Base-by-base conservation (phyloP, 2,888 invertebrate genomes). In the Agrochola lychnidis region DNA sequence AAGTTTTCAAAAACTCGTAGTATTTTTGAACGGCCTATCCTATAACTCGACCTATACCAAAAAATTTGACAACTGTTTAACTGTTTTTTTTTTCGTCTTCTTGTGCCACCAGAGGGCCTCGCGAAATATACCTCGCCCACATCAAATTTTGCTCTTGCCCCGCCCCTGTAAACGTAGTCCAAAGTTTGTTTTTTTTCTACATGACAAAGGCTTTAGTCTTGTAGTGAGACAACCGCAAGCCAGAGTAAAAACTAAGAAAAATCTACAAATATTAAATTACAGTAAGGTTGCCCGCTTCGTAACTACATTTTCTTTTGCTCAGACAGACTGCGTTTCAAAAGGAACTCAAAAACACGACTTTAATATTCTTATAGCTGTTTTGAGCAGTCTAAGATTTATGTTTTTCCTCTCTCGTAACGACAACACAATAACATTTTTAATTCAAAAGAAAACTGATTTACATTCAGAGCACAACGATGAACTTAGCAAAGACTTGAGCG, bases 361-460 rank as follows among this genome's bases (percentile, higher is more conserved):
- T 56, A 51, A 22, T 48, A 14, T 62, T 73, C 64, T 63, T 68
- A 22, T 6, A 48, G 56, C 53, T 19, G 56, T 78, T 77, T 63
- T 63, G 12, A 61, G 40, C 73, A 67, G 67, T 80, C 66, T 61
- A 45, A 45, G 36, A 79, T 59, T 51, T 53, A 70, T 53, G 57
- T 77, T 36, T 76, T 36, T 40, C 19, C 42, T 62, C n/a, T 40
- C 14, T 51, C n/a, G 30, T 22, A 25, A 56, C 14, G 59, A 75
- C 36, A 81, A 62, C 51, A 74, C 40, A 80, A 80, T 74, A 69
- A 74, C 16, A 72, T 70, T 66, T 62, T 59, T 63, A 64, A 80
- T 66, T 64, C 53, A 9, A 30, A 76, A 71, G 48, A 70, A 81
- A 83, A 66, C 66, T 73, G 25, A 73, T 72, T 78, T 78, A 73